Evolutionary conservation across 2,113 vertebrate species (phyloP), one percentile per base, ranked within the genome.

Genomic region (Antechinus flavipes): DNA sequence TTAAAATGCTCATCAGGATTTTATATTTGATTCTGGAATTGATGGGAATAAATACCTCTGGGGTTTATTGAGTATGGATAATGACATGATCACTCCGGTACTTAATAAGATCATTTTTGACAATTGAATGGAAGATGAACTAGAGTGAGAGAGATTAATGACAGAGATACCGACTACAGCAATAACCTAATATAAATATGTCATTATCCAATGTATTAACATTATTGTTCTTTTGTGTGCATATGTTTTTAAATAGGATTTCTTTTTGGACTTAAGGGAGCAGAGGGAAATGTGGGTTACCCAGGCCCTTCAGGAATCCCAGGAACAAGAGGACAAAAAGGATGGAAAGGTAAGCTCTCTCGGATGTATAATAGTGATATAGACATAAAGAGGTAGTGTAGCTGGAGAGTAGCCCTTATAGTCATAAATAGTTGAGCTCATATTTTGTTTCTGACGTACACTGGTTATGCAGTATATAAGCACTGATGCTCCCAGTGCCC

Each of bases 181-280:
- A 84, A 42, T 23, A 42, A 19, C 7, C 30, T 84, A 23, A 8
- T n/a, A 42, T 84, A 42, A 84, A 42, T 35, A 14, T 46, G 53
- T 46, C 53, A 76, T 14, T 55, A 23, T 1, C 0, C 0, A 54
- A 27, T 23, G 5, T 19, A 2, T 94, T 92, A 19, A 97, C 0
- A 0, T 12, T 47, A n/a, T 2, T 25, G 0, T 35, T 0, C 24
- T 50, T 58, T 46, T 12, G 8, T 56, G 54, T 55, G 2, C 30
- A 26, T 68, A 1, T 68, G 3, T 52, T 68, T 58, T 56, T 96
- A 61, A 56, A 92, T 93, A 99, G 99, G 98, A 55, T 93, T 94
- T 95, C 97, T 98, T 54, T 98, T 98, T 42, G 99, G 99, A 93
- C 95, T 97, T 54, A 99, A 99, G 97, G 99, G 99, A 93, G 9